Evolutionary conservation across 2,888 invertebrate species (phyloP).

Genomic region (Eulithis testata): DNA sequence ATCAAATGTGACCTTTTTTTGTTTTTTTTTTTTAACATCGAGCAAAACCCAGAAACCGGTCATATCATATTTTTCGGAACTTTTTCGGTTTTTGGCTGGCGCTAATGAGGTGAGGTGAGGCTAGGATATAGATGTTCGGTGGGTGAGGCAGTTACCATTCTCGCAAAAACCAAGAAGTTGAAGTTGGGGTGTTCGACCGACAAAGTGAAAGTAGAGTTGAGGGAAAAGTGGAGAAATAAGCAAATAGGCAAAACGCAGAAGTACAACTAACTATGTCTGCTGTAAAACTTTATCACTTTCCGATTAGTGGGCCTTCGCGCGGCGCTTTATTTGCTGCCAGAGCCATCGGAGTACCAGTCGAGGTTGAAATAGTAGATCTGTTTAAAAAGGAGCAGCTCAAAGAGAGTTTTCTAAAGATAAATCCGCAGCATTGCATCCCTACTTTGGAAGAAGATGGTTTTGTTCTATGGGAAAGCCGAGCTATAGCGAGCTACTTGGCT

Average conservation of each 20-base stretch:
- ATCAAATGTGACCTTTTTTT: too few species aligned
- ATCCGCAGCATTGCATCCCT: slow-evolving; percentile 88
- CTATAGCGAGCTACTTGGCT: slow-evolving; percentile 86
- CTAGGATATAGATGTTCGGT: too few species aligned
- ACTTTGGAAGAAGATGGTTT: slow-evolving; percentile 88
- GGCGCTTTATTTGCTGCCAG: slow-evolving; percentile 85
- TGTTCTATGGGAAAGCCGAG: slow-evolving; percentile 87
- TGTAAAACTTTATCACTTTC: slow-evolving; percentile 84
- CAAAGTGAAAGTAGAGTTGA: too few species aligned
- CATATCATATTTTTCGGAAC: slow-evolving; percentile 3
- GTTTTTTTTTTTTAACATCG: too few species aligned
- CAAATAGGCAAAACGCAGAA: too few species aligned
- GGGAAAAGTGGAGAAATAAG: too few species aligned
- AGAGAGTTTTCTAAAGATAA: slow-evolving; percentile 84
- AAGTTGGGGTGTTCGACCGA: too few species aligned
- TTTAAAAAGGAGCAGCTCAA: slow-evolving; percentile 85
- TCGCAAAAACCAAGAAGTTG: too few species aligned
- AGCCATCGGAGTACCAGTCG: slow-evolving; percentile 80
- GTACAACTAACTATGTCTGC: slow-evolving; percentile 43
- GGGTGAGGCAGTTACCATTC: too few species aligned
- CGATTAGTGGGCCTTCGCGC: slow-evolving; percentile 86
- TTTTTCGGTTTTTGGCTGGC: slow-evolving; percentile 3
- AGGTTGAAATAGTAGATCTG: slow-evolving; percentile 81
- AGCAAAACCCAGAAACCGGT: too few species aligned
- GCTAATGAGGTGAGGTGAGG: too few species aligned